Evolutionary conservation across 2,113 vertebrate genomes (phyloP).

Genomic region (Apodemus sylvaticus): DNA sequence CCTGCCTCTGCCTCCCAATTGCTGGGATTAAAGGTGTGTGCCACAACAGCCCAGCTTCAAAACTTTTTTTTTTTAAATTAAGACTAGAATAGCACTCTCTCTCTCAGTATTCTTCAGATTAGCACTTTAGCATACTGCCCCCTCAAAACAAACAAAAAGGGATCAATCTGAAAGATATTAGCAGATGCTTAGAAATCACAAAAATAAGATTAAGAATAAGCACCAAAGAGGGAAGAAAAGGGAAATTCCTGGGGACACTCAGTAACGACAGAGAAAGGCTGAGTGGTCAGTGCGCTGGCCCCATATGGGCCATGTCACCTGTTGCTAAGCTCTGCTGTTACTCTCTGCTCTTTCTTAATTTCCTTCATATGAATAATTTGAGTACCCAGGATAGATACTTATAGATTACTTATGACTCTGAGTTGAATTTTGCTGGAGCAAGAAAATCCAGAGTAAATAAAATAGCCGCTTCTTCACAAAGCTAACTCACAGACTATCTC

Average conservation of each 20-base stretch:
- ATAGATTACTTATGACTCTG: conserved; percentile 15
- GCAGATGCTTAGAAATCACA: not conserved
- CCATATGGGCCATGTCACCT: not conserved
- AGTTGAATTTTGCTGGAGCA: not conserved
- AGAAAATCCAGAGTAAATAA: conserved; percentile 29
- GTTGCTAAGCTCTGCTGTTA: not conserved
- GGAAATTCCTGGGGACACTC: not conserved
- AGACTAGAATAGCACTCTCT: not conserved
- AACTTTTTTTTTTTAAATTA: not conserved
- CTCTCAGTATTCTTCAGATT: not conserved
- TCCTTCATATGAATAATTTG: not conserved
- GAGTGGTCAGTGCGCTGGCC: not conserved
- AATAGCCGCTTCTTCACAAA: conserved; percentile 32
- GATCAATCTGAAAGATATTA: not conserved
- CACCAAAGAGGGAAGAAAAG: not conserved
- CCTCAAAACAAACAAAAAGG: not conserved
- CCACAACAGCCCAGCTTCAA: too few relatives aligned
- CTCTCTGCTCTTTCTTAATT: not conserved
- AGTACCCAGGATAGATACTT: not conserved
- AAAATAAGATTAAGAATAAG: not conserved
- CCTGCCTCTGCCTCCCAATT: too few relatives aligned
- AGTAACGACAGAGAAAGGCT: not conserved
- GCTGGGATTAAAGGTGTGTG: too few relatives aligned
- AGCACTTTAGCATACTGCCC: not conserved
- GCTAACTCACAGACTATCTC: conserved; percentile 32